These are phyloP conservation scores for Thinocorus orbignyianus DNA, from an alignment of 2,113 vertebrate genomes.

Conservation along the genomic window DNA sequence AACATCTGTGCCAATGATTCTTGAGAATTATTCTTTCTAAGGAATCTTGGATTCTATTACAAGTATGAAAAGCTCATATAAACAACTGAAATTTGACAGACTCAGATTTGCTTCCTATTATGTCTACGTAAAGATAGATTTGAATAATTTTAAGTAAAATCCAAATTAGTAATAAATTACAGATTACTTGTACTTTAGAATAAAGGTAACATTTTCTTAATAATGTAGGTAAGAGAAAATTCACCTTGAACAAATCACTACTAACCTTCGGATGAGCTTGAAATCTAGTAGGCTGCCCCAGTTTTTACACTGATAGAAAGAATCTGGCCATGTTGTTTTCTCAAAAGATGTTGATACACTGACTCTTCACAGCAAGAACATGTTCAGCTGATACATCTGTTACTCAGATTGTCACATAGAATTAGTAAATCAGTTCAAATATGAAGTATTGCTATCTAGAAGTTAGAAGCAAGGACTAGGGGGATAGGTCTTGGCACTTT, in stretches of 20 bases:
- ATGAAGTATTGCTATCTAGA: background rate
- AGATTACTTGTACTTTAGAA: background rate
- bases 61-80: background rate
- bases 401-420: conserved; percentile 10
- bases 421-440: conserved; percentile 42
- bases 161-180: background rate
- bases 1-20: background rate
- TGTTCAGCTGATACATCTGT: conserved; percentile 12
- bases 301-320: background rate
- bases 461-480: background rate
- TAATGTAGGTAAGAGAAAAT: background rate
- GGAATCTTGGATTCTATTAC: background rate
- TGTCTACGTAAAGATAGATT: background rate
- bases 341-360: conserved; percentile 30
- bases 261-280: background rate
- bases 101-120: background rate
- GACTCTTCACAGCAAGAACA: conserved; percentile 22
- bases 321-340: conserved; percentile 3
- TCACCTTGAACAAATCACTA: conserved; percentile 25
- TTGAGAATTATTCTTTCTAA: background rate
- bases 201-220: background rate
- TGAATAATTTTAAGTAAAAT: background rate
- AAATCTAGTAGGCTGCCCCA: background rate
- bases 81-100: background rate
- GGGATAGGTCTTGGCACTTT: background rate